These are phyloP conservation scores for Nycticorax nycticorax DNA, from an alignment of 2,113 vertebrate genomes.

Conservation along the genomic window DNA sequence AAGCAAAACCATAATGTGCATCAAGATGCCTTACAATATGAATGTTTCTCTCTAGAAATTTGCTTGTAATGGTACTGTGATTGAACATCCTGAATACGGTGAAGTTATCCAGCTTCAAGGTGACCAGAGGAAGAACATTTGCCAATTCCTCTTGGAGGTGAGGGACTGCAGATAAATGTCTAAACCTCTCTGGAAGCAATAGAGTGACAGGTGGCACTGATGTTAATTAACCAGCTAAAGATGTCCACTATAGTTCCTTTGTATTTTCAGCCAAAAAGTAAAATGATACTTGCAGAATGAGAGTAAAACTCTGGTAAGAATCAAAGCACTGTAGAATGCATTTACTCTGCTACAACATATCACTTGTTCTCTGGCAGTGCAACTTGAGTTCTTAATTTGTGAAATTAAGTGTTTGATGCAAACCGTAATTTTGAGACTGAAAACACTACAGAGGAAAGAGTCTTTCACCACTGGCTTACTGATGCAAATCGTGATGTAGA, in stretches of 20 bases:
- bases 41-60: constrained; percentile 76
- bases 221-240: neutral
- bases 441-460: neutral
- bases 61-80: constrained; percentile 87
- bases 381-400: neutral
- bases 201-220: neutral
- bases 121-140: constrained; percentile 85
- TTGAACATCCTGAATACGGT: constrained; percentile 85
- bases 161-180: constrained; percentile 1
- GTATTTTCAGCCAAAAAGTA: neutral
- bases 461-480: neutral
- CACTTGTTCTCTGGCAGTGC: neutral
- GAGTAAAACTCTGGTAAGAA: neutral
- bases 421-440: neutral
- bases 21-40: neutral
- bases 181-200: neutral
- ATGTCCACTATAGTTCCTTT: neutral
- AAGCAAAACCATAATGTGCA: neutral
- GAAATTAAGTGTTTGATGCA: neutral
- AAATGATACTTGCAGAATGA: neutral
- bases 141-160: constrained; percentile 86
- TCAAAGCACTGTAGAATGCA: neutral
- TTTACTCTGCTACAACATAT: neutral
- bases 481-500: neutral
- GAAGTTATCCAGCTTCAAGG: constrained; percentile 88